These are phyloP conservation scores for Glyphotaelius pellucidus DNA, from an alignment of 2,888 invertebrate genomes.

Conservation along the genomic window DNA sequence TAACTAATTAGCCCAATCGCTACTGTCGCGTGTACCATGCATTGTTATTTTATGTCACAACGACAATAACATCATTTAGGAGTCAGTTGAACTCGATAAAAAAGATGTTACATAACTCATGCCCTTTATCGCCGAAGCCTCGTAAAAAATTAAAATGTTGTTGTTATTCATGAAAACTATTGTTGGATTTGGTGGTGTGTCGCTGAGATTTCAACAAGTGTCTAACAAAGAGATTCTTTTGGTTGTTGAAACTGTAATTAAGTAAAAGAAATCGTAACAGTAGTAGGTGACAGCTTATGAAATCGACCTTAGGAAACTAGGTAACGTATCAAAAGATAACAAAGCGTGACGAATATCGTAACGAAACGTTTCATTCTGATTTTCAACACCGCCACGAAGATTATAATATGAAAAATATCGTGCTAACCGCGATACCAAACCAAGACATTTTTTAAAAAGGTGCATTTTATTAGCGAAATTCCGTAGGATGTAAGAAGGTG, in stretches of 20 bases:
- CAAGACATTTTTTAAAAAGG: background rate
- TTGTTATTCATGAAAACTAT: too few species aligned
- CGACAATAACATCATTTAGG: background rate
- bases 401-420: background rate
- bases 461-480: background rate
- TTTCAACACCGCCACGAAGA: background rate
- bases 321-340: constrained; percentile 2
- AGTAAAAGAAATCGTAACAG: background rate
- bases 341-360: background rate
- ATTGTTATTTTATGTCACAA: background rate
- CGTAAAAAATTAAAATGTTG: too few species aligned
- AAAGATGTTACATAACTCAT: background rate
- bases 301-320: constrained; percentile 2
- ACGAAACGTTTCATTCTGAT: background rate
- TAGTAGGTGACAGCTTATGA: background rate
- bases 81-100: background rate
- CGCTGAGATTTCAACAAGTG: background rate
- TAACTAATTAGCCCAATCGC: background rate
- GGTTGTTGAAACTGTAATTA: background rate
- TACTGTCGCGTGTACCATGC: background rate
- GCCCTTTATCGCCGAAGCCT: background rate
- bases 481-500: too few species aligned
- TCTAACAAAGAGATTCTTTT: background rate
- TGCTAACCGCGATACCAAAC: background rate
- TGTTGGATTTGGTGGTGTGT: background rate